phyloP scores from a whole-genome alignment of 2,113 vertebrate genomes.

The Neomonachus schauinslandi region DNA sequence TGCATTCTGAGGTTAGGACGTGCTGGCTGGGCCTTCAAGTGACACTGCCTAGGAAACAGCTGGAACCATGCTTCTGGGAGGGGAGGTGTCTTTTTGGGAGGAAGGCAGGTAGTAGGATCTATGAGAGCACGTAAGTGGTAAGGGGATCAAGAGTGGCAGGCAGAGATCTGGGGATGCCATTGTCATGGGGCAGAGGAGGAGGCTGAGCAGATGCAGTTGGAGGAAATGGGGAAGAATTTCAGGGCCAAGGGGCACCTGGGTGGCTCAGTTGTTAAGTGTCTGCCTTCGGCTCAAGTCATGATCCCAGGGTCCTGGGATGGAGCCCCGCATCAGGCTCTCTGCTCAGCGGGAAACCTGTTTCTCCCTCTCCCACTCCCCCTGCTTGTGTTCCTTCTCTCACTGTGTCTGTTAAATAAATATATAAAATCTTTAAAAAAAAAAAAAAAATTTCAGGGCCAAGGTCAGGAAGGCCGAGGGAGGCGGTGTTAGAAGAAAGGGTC shows the following conservation, averaged over 20 bases:
- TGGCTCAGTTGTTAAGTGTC: no score
- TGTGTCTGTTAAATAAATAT: no score
- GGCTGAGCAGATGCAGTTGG: not conserved
- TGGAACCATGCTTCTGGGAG: not conserved
- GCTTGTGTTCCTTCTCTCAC: no score
- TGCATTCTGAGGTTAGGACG: not conserved
- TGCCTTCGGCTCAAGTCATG: no score
- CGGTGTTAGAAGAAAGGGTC: not conserved
- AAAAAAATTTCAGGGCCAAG: not conserved
- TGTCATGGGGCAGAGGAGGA: not conserved
- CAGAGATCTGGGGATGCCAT: not conserved
- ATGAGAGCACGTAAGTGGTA: not conserved
- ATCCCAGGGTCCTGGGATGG: no score
- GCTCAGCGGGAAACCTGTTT: no score
- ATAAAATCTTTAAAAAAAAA: no score
- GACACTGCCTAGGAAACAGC: not conserved
- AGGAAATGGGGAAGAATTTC: not conserved
- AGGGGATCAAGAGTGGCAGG: not conserved
- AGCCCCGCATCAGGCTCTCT: no score
- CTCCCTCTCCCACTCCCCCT: no score
- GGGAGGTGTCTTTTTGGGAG: not conserved
- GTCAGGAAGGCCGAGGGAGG: not conserved
- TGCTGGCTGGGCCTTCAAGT: not conserved
- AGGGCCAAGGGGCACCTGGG: no score
- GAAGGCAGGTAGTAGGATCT: not conserved